phyloP scores from a whole-genome alignment of 2,113 vertebrate species.

The Oryzias woworae region DNA sequence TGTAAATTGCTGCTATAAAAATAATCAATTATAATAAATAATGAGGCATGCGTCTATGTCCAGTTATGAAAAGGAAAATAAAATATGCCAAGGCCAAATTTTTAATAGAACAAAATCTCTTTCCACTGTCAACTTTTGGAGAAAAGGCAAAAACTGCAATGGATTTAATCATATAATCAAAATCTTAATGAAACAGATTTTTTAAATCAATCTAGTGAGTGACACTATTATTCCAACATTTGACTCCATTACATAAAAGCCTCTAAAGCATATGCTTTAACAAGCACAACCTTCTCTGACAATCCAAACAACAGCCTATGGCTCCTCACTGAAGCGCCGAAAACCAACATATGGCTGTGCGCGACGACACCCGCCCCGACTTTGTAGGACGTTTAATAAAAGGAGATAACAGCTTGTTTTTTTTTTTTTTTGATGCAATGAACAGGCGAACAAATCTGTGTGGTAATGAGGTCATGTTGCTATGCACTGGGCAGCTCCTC shows the following conservation, averaged over 20 bases:
- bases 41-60: no score
- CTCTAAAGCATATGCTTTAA: constrained; percentile 13
- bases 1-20: no score
- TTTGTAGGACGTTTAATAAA: constrained; percentile 40
- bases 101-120: no score
- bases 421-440: constrained; percentile 32
- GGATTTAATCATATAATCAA: no score
- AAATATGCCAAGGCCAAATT: no score
- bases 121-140: no score
- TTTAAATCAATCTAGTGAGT: constrained; percentile 8
- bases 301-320: constrained; percentile 14
- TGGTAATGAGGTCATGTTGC: constrained; percentile 53
- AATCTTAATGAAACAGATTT: no score
- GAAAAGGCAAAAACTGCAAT: no score
- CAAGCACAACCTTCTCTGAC: constrained; percentile 9
- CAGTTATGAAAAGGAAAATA: no score
- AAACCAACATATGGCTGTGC: constrained; percentile 11
- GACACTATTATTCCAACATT: constrained; percentile 11
- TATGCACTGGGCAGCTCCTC: constrained; percentile 9
- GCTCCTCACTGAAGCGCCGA: not conserved
- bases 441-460: constrained; percentile 40
- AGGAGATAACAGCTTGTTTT: constrained; percentile 51
- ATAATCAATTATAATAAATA: no score
- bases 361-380: constrained; percentile 30
- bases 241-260: constrained; percentile 13